Percentiles rank a stretch among this genome's conserved stretches.
phyloP scores from a whole-genome alignment of 2,113 vertebrate genomes.

The Laticauda colubrina region DNA sequence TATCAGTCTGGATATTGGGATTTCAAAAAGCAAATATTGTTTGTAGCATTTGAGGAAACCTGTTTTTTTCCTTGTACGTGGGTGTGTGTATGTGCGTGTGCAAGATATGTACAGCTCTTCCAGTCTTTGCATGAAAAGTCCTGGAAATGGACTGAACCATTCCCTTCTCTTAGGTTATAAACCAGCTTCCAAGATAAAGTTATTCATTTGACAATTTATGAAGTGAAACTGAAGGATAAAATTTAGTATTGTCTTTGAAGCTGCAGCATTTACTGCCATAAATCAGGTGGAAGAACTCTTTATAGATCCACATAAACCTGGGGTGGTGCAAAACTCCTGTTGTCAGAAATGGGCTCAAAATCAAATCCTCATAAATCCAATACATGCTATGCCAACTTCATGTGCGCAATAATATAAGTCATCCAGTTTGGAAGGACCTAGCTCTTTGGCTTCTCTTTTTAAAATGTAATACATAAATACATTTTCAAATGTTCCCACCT shows the following conservation, averaged over 20 bases:
- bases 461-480: not conserved
- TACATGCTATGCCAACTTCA: not conserved
- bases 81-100: too few species aligned
- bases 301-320: not conserved
- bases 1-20: not conserved
- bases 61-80: not conserved
- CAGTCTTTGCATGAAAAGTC: not conserved
- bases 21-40: not conserved
- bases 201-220: not conserved
- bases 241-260: not conserved
- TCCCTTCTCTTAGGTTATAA: not conserved
- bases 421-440: slow-evolving; percentile 3
- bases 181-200: not conserved
- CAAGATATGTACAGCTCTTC: not conserved
- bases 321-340: slow-evolving; percentile 4
- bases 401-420: slow-evolving; percentile 2
- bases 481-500: slow-evolving; percentile 20
- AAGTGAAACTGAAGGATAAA: not conserved
- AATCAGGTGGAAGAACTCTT: not conserved
- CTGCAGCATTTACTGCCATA: not conserved
- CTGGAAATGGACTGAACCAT: not conserved
- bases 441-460: not conserved
- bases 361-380: not conserved
- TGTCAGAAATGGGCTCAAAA: not conserved
- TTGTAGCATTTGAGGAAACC: not conserved